These are phyloP conservation scores for Fukomys damarensis DNA, from an alignment of 2,113 vertebrate species.

Conservation along the genomic window DNA sequence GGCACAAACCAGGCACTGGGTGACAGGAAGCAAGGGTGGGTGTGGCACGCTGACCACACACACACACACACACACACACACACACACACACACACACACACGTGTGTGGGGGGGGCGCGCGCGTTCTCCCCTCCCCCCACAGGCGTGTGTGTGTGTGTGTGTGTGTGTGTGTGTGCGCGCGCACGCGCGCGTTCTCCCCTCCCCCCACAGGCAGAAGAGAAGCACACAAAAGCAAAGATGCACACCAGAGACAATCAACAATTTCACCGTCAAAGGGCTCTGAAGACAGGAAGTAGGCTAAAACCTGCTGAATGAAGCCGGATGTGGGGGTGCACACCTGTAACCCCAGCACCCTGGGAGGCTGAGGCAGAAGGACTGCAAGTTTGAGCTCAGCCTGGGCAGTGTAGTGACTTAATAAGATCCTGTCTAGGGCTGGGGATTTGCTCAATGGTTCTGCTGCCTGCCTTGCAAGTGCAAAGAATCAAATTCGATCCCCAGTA, in stretches of 20 bases:
- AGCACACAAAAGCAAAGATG: neutral
- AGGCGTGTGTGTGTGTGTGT: no score
- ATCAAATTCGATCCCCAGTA: no score
- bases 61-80: neutral
- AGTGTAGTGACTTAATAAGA: no score
- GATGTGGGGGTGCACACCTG: neutral
- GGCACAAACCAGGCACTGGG: no score
- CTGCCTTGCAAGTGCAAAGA: no score
- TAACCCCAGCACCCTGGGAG: neutral
- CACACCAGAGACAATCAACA: neutral
- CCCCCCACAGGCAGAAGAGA: neutral
- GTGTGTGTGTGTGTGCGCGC: neutral
- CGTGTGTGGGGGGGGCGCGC: no score
- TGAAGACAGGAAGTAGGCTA: neutral
- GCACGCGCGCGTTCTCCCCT: no score
- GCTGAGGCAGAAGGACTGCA: neutral
- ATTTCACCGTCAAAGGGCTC: rapidly evolving
- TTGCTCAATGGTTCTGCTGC: no score
- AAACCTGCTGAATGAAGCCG: neutral
- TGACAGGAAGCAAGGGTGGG: neutral
- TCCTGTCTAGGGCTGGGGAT: no score
- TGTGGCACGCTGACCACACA: no score
- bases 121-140: no score
- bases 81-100: no score
- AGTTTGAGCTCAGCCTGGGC: neutral